Conservation (phyloP, 1,140 invertebrate species). For the Bathynomus jamesi region DNA sequence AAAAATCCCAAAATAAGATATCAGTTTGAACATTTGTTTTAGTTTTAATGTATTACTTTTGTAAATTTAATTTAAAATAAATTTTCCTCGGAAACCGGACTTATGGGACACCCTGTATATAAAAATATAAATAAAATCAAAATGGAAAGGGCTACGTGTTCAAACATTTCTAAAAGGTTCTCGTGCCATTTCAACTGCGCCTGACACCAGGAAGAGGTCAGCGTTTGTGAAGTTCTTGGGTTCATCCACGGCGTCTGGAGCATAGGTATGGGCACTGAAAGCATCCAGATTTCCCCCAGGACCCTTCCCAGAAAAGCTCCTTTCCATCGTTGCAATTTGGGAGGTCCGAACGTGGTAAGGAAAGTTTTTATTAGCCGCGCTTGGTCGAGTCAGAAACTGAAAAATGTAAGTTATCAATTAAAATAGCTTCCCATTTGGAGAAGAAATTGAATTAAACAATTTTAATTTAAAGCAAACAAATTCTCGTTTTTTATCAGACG, state of each 20-base stretch:
- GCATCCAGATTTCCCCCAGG: conserved; percentile 51
- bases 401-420: background rate
- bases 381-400: conserved; percentile 67
- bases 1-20: too few species aligned
- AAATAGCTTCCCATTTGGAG: too few species aligned
- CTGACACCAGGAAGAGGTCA: conserved; percentile 31
- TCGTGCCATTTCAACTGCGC: conserved; percentile 31
- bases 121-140: too few species aligned
- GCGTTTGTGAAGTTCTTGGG: conserved; percentile 19
- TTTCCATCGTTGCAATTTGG: conserved; percentile 62
- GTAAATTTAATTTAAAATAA: too few species aligned
- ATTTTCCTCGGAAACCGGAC: too few species aligned
- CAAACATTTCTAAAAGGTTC: background rate
- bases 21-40: too few species aligned
- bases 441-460: background rate
- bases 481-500: background rate
- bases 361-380: conserved; percentile 73
- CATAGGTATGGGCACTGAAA: conserved; percentile 56
- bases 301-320: conserved; percentile 43
- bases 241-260: conserved; percentile 42
- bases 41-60: too few species aligned
- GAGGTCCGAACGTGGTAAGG: conserved; percentile 77
- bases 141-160: too few species aligned
- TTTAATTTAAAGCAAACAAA: background rate
- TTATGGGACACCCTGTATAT: too few species aligned